A percentile compares a stretch with the other conserved stretches of the same genome.
These are phyloP conservation scores for Tiliacea citrago DNA, from an alignment of 2,888 invertebrate genomes.

Conservation along the genomic window DNA sequence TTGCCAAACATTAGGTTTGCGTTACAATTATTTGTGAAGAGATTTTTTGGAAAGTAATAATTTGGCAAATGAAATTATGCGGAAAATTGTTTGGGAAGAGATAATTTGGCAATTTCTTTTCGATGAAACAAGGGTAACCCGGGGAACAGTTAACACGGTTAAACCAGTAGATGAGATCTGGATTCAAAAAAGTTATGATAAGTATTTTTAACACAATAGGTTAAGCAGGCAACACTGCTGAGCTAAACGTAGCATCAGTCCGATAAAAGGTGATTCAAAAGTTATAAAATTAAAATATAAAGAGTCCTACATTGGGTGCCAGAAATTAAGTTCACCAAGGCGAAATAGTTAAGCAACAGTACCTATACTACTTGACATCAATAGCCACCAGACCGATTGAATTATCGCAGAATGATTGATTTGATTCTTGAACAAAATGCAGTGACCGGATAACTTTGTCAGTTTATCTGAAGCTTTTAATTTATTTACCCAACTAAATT, in stretches of 20 bases:
- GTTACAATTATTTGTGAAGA: too few relatives aligned
- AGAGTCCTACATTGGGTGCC: not conserved
- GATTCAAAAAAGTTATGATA: conserved; percentile 8
- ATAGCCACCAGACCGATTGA: conserved; percentile 40
- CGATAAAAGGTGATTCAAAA: not conserved
- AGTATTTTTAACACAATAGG: too few relatives aligned
- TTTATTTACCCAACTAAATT: conserved; percentile 31
- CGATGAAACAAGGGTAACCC: too few relatives aligned
- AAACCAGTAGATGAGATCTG: conserved; percentile 19
- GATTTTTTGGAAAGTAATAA: too few relatives aligned
- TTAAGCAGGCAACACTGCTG: not conserved
- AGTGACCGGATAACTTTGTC: conserved; percentile 31
- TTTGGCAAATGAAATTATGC: too few relatives aligned
- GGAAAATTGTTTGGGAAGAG: too few relatives aligned
- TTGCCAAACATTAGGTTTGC: too few relatives aligned
- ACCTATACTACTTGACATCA: conserved; percentile 38
- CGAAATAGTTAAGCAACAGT: conserved; percentile 24
- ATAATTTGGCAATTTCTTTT: too few relatives aligned
- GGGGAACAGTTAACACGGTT: conserved; percentile 38
- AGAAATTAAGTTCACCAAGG: not conserved
- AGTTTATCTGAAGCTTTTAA: conserved; percentile 19
- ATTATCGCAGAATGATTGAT: conserved; percentile 43
- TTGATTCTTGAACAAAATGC: conserved; percentile 33
- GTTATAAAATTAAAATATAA: not conserved
- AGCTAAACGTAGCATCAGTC: not conserved